Evolutionary conservation across 2,797 vertebrate genomes (phyloP), one percentile per base, ranked within the genome.

Genomic region (Rhinella marina): DNA sequence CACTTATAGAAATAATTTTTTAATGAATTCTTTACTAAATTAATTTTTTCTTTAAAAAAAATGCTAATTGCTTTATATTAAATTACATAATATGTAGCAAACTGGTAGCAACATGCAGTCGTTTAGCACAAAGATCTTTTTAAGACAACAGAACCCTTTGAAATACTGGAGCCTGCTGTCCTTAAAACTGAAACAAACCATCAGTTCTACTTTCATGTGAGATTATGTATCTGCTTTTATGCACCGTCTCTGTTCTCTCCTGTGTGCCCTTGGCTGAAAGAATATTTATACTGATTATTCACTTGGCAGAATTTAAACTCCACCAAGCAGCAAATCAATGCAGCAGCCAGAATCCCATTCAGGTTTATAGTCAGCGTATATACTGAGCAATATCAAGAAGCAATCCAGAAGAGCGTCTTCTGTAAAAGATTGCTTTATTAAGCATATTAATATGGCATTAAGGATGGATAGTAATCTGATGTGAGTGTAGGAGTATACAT

Each of bases 261-360:
- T 72, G n/a, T 56, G 59, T 88, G 72, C 66, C 81, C 80, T 88
- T 88, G 86, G 73, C 52, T 41, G 41, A 68, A 54, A 54, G 80
- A 84, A 84, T 88, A 78, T 78, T 83, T 88, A 88, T 76, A 66
- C 57, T 32, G 48, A 88, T 88, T 84, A 82, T 83, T 83, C 72
- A 66, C 25, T 54, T 88, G 86, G 82, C 73, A 64, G 50, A 88
- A 83, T 52, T 78, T 83, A 76, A 83, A 78, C 23, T 76, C 70
- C 27, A 29, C 21, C 57, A 10, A 83, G 80, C 57, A 70, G 48
- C 80, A 88, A 80, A 82, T 87, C 72, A 87, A 78, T 87, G 59
- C 72, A 82, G 1, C 17, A 27, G 25, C 72, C 86, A 78, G 70
- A 48, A 78, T 79, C 61, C 21, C 81, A 56, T 82, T 56, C 61